Base-by-base conservation (phyloP, 1,140 invertebrate genomes). In the Pollicipes pollicipes region DNA sequence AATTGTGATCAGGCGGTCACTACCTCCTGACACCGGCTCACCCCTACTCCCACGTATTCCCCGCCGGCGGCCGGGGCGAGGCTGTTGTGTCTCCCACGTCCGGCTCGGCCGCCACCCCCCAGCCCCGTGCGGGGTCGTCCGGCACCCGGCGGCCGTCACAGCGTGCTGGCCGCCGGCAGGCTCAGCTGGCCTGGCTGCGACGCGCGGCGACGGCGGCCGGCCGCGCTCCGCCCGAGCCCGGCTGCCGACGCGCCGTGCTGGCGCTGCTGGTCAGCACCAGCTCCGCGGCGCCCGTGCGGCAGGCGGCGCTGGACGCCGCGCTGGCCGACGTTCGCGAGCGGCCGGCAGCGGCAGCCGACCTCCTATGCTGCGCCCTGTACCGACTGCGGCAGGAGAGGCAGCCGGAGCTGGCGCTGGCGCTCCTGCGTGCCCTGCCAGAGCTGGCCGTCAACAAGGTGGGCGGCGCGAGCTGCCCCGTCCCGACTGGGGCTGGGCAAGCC, bases 301-400 rank as follows among this genome's bases (percentile, higher is more conserved):
- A 21, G 21, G 45, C 45, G 45, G 45, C 45, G 45, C 45, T 58
- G 45, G 2, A 2, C 17, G 45, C 45, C 2, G 45, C 45, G 8
- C 45, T 58, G 45, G 45, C 45, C 13, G 45, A 10, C 45, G 45
- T 58, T 10, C 45, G 45, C 6, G 10, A 21, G 45, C 45, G 45
- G 45, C 6, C 45, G 8, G 6, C 10, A 21, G 13, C 24, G 10
- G 45, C 45, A 3, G 45, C 21, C 13, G 45, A 58, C 13, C 45
- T 58, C 13, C 24, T 58, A 10, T 58, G 24, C 45, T 58, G 45
- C 21, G 24, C 24, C 45, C 2, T 86, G 24, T 82, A 84, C 70
- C 83, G 84, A 74, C 77, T 86, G 66, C 80, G 83, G 0, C 82
- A 81, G 69, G 80, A 81, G 64, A 76, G 72, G n/a, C 78, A 83